Evolutionary conservation across 2,888 invertebrate species (phyloP).

Genomic region (Apamea epomidion): DNA sequence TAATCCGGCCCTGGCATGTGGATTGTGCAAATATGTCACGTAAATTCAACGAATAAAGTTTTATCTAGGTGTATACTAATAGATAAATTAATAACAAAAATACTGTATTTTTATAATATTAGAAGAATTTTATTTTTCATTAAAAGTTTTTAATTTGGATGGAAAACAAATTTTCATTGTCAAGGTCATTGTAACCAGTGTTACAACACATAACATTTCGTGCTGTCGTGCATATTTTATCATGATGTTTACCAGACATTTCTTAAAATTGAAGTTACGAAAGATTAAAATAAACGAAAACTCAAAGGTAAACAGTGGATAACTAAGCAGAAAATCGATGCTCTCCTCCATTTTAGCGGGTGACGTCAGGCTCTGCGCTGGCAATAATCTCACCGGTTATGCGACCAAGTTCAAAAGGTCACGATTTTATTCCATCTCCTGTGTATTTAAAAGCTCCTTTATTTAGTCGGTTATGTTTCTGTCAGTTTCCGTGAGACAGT

Average conservation of each 20-base stretch:
- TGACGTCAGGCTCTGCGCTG: slow-evolving; percentile 85
- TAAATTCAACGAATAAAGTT: not conserved
- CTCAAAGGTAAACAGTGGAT: slow-evolving; percentile 30
- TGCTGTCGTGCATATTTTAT: not conserved
- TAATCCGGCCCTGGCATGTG: slow-evolving; percentile 20
- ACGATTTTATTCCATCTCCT: slow-evolving; percentile 22
- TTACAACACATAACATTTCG: slow-evolving; percentile 28
- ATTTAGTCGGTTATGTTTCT: slow-evolving; percentile 67
- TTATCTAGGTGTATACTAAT: not conserved
- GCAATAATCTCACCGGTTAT: slow-evolving; percentile 77
- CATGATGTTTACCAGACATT: not conserved
- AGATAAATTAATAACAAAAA: not conserved
- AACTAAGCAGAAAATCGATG: slow-evolving; percentile 48
- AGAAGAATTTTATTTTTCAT: not conserved
- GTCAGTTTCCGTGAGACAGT: slow-evolving; percentile 78
- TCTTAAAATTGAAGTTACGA: not conserved
- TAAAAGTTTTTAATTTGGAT: not conserved
- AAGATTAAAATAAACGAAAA: slow-evolving; percentile 20
- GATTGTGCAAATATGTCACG: not conserved
- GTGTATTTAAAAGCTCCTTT: slow-evolving; percentile 49
- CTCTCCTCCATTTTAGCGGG: slow-evolving; percentile 57
- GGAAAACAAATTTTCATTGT: not conserved
- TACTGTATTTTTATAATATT: not conserved
- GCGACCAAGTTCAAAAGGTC: slow-evolving; percentile 71
- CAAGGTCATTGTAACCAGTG: slow-evolving; percentile 23